These are phyloP conservation scores for Alfaro cultratus DNA, from an alignment of 2,797 vertebrate species.

Conservation along the genomic window DNA sequence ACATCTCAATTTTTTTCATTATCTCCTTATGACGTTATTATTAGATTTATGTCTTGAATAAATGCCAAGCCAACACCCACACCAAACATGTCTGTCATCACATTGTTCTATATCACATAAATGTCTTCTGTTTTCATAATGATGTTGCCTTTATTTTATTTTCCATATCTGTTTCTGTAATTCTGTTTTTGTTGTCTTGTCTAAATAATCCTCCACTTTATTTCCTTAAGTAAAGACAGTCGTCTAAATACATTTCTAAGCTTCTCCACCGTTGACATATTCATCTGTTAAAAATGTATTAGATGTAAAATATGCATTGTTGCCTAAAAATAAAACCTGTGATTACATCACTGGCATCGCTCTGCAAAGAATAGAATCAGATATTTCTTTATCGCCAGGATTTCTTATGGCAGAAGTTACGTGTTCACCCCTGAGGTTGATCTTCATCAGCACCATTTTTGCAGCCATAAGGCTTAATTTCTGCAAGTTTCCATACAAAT, in stretches of 20 bases:
- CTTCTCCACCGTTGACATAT: slow-evolving; percentile 4
- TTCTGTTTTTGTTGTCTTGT: not conserved
- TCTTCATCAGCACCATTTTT: not conserved
- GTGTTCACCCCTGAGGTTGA: slow-evolving; percentile 15
- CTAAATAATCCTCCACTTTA: slow-evolving; percentile 29
- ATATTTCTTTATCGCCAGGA: slow-evolving; percentile 63
- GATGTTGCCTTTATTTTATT: not conserved
- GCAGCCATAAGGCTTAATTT: not conserved
- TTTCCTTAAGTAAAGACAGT: slow-evolving; percentile 40
- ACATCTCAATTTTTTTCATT: not conserved
- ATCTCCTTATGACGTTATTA: not conserved
- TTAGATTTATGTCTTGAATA: not conserved
- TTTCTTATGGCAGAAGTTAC: slow-evolving; percentile 34
- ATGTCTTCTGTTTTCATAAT: not conserved
- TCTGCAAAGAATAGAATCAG: slow-evolving; percentile 58
- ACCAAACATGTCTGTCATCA: not conserved
- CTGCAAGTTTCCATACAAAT: slow-evolving; percentile 6
- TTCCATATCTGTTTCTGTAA: not conserved
- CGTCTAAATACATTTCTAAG: slow-evolving; percentile 18
- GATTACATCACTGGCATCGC: slow-evolving; percentile 58
- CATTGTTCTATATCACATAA: not conserved
- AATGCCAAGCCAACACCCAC: not conserved
- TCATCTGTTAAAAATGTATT: slow-evolving; percentile 57
- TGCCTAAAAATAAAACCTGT: slow-evolving; percentile 66
- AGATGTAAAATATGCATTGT: slow-evolving; percentile 71